Base-by-base conservation (phyloP, 2,888 invertebrate species). In the Seladonia tumulorum region DNA sequence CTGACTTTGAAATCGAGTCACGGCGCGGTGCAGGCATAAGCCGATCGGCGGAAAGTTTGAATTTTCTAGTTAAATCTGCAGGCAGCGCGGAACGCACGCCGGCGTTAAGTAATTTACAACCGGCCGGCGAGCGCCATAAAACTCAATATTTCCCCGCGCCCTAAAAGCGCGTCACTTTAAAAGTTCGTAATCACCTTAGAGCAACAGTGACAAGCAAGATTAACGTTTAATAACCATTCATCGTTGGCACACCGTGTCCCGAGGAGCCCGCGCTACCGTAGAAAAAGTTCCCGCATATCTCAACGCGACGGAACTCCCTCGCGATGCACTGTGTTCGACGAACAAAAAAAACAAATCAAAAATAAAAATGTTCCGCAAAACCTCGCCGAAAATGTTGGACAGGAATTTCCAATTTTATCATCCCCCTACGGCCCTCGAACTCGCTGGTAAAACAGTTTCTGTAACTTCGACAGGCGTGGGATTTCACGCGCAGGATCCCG, bases 161-260 rank as follows among this genome's bases (percentile, higher is more conserved):
- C 74, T 53, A 60, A 78, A 84, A 82, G 74, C 82, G 63, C 74
- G 83, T 78, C 82, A 42, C 42, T 82, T 77, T 78, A 74, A 84
- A 83, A 84, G 77, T 82, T 84, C 60, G 70, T 79, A 72, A 85
- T 85, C 83, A 83, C 72, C 68, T 45, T 45, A 71, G 39, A 45
- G 74, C 39, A 79, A 76, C 85, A 73, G 35, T 79, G 83, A 76
- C 85, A 79, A 76, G 68, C 79, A 74, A 83, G 83, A 79, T 83
- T 80, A 79, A 79, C 83, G 68, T 57, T 76, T 79, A 82, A 82
- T 70, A 60, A 57, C 57, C 79, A 60, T 83, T 73, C 66, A 76
- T 82, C 76, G 49, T 14, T 18, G 42, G 35, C 18, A 49, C 29
- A 12, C 12, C 63, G 25, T 42, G 60, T 42, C n/a, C 35, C 71